phyloP scores from a whole-genome alignment of 2,797 vertebrate genomes.

The Chanos chanos region DNA sequence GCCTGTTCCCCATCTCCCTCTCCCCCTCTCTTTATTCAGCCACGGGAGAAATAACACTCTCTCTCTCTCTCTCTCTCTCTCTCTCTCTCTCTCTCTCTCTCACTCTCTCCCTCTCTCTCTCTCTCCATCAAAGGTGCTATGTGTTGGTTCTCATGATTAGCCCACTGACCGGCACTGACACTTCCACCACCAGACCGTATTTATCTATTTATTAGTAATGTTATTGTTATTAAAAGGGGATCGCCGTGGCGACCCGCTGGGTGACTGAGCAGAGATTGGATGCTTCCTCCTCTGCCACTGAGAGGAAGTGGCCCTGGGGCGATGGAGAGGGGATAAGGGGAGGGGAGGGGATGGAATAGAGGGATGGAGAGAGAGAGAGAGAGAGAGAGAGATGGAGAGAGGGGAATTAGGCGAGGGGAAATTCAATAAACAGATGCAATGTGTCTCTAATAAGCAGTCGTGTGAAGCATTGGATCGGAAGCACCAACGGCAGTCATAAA shows the following conservation, averaged over 20 bases:
- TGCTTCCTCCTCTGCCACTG: constrained; percentile 48
- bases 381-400: neutral
- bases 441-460: constrained; percentile 32
- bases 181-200: neutral
- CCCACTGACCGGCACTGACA: neutral
- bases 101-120: neutral
- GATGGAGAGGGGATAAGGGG: neutral
- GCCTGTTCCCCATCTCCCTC: constrained; percentile 4
- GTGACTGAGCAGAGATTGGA: constrained; percentile 38
- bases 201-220: constrained; percentile 47
- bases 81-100: constrained; percentile 16
- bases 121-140: constrained; percentile 14
- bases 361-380: neutral
- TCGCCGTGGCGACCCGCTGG: constrained; percentile 33
- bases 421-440: constrained; percentile 46
- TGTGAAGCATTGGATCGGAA: constrained; percentile 11
- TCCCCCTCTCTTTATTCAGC: neutral
- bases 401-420: constrained; percentile 26
- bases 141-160: constrained; percentile 7
- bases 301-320: constrained; percentile 42
- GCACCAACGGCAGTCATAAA: constrained; percentile 15
- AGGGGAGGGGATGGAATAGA: neutral
- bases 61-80: constrained; percentile 6
- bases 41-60: neutral
- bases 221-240: constrained; percentile 53